Conservation (phyloP, 2,888 invertebrate species). For the Phaonia tiefii region DNA sequence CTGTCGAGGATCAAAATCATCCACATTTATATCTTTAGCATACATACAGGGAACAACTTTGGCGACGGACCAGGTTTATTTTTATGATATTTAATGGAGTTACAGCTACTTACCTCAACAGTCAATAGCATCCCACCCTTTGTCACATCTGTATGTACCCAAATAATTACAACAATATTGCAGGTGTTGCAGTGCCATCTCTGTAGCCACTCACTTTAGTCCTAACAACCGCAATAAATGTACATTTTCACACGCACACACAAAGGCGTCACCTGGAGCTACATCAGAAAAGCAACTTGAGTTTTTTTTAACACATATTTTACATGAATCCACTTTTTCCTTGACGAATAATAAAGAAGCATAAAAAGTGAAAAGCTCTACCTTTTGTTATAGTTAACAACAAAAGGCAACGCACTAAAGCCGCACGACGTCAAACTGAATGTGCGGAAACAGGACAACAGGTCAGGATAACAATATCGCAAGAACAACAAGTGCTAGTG, state of each 20-base stretch:
- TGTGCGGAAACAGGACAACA: conserved; percentile 9
- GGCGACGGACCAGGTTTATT: too few relatives aligned
- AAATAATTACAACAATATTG: too few relatives aligned
- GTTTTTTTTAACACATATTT: conserved; percentile 15
- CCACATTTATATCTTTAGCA: too few relatives aligned
- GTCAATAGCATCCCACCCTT: too few relatives aligned
- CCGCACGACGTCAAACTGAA: conserved; percentile 1
- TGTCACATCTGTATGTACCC: too few relatives aligned
- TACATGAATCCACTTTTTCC: conserved; percentile 6
- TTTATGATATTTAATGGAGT: too few relatives aligned
- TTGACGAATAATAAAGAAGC: conserved; percentile 36
- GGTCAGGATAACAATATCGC: conserved; percentile 18
- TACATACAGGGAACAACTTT: too few relatives aligned
- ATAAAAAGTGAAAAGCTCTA: conserved; percentile 26
- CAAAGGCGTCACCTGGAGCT: neutral
- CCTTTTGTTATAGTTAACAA: conserved; percentile 22
- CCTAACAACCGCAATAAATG: conserved; percentile 57
- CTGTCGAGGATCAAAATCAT: too few relatives aligned
- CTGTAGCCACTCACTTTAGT: neutral
- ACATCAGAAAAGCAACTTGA: conserved; percentile 16
- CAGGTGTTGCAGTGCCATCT: neutral
- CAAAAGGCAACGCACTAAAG: neutral
- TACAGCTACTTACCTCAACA: too few relatives aligned
- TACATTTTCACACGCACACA: neutral
- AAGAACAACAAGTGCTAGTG: conserved; percentile 1